Conservation (phyloP, 2,113 vertebrate genomes). For the Atlantisia rogersi region DNA sequence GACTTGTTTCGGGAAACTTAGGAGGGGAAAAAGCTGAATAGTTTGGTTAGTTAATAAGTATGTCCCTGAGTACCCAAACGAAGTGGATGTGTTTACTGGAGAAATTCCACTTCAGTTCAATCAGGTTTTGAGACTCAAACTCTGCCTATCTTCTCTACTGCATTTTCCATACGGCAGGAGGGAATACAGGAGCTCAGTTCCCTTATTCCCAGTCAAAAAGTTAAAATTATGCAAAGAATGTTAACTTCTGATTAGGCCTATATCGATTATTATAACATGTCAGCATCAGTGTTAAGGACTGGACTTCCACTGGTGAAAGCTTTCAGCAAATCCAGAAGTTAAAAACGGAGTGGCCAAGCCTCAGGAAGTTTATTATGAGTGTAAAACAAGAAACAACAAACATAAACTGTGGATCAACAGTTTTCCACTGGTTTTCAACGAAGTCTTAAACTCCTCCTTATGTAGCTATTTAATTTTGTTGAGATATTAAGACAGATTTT, state of each 20-base stretch:
- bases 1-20: not conserved
- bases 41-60: not conserved
- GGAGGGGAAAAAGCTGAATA: not conserved
- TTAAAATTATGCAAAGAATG: not conserved
- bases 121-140: not conserved
- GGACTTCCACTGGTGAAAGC: not conserved
- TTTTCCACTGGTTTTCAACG: not conserved
- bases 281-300: not conserved
- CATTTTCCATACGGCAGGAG: not conserved
- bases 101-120: not conserved
- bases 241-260: not conserved
- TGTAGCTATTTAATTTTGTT: not conserved
- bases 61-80: not conserved
- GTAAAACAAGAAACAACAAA: not conserved
- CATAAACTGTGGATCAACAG: not conserved
- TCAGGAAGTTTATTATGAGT: not conserved
- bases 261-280: not conserved
- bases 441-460: not conserved
- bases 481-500: not conserved
- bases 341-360: not conserved
- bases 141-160: not conserved
- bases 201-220: not conserved
- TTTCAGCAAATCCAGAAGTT: not conserved
- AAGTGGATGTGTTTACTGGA: not conserved
- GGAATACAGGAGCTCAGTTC: not conserved